Percentiles rank a stretch among this genome's conserved stretches.
Conservation (phyloP, 2,797 vertebrate genomes). For the Labroides dimidiatus region DNA sequence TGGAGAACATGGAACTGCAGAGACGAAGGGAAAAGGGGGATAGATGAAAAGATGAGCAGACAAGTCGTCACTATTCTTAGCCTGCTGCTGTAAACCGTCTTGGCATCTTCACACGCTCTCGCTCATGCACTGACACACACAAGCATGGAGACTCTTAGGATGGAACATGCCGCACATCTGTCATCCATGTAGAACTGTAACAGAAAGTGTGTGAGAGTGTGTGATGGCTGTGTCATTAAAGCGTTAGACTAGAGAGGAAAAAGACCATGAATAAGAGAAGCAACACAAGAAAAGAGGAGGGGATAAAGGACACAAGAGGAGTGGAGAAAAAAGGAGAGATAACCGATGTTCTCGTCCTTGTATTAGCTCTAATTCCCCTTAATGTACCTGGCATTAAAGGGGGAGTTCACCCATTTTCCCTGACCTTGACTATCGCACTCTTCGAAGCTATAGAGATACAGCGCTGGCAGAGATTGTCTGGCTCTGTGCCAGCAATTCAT, state of each 20-base stretch:
- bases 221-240: background rate
- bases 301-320: slow-evolving; percentile 44
- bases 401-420: slow-evolving; percentile 79
- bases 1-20: slow-evolving; percentile 5
- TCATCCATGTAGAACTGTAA: slow-evolving; percentile 43
- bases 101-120: slow-evolving; percentile 48
- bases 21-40: slow-evolving; percentile 19
- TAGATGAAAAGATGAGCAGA: slow-evolving; percentile 52
- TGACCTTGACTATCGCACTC: slow-evolving; percentile 77
- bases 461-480: slow-evolving; percentile 66
- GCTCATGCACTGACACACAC: slow-evolving; percentile 1
- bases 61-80: slow-evolving; percentile 71
- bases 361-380: slow-evolving; percentile 76
- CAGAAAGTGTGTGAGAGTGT: slow-evolving; percentile 7
- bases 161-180: slow-evolving; percentile 33
- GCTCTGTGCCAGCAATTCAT: slow-evolving; percentile 66
- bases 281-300: slow-evolving; percentile 17
- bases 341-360: slow-evolving; percentile 74
- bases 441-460: slow-evolving; percentile 55
- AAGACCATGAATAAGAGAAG: slow-evolving; percentile 31
- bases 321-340: slow-evolving; percentile 57
- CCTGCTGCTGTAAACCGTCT: slow-evolving; percentile 64
- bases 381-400: slow-evolving; percentile 79
- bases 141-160: slow-evolving; percentile 9
- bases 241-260: slow-evolving; percentile 10